Evolutionary conservation across 2,113 vertebrate genomes (phyloP).

Genomic region (Hucho hucho): DNA sequence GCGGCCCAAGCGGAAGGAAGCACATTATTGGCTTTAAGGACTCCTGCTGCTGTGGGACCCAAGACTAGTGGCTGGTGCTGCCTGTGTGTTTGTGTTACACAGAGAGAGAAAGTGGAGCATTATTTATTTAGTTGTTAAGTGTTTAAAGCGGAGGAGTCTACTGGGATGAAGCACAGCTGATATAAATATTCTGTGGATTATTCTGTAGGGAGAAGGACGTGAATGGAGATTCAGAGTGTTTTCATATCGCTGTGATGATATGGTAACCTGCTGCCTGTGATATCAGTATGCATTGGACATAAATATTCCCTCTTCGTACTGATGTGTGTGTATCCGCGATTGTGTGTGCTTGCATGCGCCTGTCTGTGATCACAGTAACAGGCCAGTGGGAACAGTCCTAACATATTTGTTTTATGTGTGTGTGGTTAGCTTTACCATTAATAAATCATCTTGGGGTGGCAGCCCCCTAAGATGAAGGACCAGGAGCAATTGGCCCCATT

Average conservation of each 20-base stretch:
- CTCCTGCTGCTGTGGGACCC: conserved; percentile 83
- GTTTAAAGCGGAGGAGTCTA: conserved; percentile 80
- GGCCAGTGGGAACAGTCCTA: conserved; percentile 34
- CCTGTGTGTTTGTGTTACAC: conserved; percentile 4
- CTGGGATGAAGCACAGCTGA: conserved; percentile 69
- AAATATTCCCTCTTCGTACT: conserved; percentile 1
- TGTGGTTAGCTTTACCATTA: conserved; percentile 53
- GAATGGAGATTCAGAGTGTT: conserved; percentile 22
- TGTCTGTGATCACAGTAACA: conserved; percentile 4
- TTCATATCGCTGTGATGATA: conserved; percentile 35
- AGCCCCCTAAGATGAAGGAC: conserved; percentile 56
- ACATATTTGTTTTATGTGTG: conserved; percentile 62
- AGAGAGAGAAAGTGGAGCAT: conserved; percentile 64
- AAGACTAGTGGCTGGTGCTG: conserved; percentile 67
- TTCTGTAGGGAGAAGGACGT: conserved; percentile 45
- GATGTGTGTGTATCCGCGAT: conserved; percentile 21
- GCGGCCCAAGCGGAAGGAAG: conserved; percentile 72
- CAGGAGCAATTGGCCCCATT: conserved; percentile 65
- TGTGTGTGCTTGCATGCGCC: conserved; percentile 27
- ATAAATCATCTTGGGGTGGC: conserved; percentile 67
- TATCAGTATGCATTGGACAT: not conserved
- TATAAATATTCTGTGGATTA: conserved; percentile 66
- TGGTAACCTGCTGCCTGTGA: conserved; percentile 12
- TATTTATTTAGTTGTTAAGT: conserved; percentile 91
- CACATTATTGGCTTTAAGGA: conserved; percentile 87